Conservation (phyloP, 2,113 vertebrate genomes). For the Mastomys natalensis region DNA sequence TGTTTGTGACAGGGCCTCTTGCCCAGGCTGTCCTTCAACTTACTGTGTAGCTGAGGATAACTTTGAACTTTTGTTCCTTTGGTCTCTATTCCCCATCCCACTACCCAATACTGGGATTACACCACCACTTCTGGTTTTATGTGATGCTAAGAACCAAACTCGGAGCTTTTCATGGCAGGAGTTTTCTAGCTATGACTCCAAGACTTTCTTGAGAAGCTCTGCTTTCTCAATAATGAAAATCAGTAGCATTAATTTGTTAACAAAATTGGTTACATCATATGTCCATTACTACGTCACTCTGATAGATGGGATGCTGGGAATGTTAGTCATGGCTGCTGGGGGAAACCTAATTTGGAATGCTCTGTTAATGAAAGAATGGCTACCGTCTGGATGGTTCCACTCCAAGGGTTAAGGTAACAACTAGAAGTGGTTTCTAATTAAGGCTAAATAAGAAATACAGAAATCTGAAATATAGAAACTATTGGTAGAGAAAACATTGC, state of each 20-base stretch:
- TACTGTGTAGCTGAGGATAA: background rate
- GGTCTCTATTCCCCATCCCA: background rate
- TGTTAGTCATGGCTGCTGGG: slow-evolving; percentile 42
- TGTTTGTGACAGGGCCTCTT: background rate
- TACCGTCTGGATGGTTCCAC: slow-evolving; percentile 62
- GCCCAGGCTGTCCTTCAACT: background rate
- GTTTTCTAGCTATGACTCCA: slow-evolving; percentile 42
- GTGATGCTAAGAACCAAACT: background rate
- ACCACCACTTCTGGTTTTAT: background rate
- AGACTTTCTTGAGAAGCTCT: slow-evolving; percentile 50
- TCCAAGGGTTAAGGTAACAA: slow-evolving; percentile 60
- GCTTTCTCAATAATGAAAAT: slow-evolving; percentile 59
- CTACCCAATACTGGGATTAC: background rate
- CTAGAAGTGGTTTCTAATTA: slow-evolving; percentile 61
- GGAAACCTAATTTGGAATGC: slow-evolving; percentile 29
- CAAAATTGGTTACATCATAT: slow-evolving; percentile 64
- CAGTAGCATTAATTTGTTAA: slow-evolving; percentile 67
- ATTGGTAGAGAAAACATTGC: background rate
- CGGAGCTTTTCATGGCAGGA: background rate
- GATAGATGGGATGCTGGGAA: slow-evolving; percentile 58
- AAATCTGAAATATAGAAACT: background rate
- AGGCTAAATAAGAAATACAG: slow-evolving; percentile 47
- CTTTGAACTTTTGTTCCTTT: background rate
- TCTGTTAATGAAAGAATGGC: slow-evolving; percentile 66
- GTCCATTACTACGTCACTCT: slow-evolving; percentile 61